Evolutionary conservation across 2,888 invertebrate species (phyloP), one percentile per base, ranked within the genome.

Genomic region (Xanthia togata): DNA sequence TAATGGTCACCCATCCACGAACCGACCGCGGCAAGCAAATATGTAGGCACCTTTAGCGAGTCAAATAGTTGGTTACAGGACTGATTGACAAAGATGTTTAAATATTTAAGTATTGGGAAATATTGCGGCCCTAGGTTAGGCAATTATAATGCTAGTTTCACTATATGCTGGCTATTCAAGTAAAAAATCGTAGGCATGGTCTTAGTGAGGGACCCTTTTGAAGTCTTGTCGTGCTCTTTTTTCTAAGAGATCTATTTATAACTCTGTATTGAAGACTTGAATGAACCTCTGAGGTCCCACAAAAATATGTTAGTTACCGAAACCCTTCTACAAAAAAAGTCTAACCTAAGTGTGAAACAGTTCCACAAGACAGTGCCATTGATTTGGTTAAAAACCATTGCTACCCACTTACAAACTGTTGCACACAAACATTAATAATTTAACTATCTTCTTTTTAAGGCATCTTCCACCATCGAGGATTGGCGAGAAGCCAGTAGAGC

Each of bases 231-330:
- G n/a, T 53, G 44, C 12, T n/a, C n/a, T 17, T 26, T 75, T 23
- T 44, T 35, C 35, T 17, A 53, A 63, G 53, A 55, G 50, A 26
- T 44, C 26, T 55, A 55, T 76, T 63, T 38, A 76, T 44, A 55
- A 76, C 14, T 62, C 31, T 73, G 12, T 50, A 60, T 74, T 41
- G 17, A 50, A 60, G 26, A 23, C 50, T 60, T 60, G 23, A 73
- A 50, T 50, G 17, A 71, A 71, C 53, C 4, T 31, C 17, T 55
- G 4, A 20, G 26, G 26, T 31, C 9, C 11, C 0, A 44, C 6
- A 44, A 41, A 41, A 26, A 41, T 41, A 26, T 64, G n/a, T 11
- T 64, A 41, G 11, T 20, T 64, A 26, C 20, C 41, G 3, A 17
- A 17, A 64, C 17, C 17, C 17, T 41, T 4, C 20, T 31, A 59